Percentiles rank a stretch among this genome's conserved stretches.
phyloP scores from a whole-genome alignment of 2,888 invertebrate genomes.

The Drosophila incognita region DNA sequence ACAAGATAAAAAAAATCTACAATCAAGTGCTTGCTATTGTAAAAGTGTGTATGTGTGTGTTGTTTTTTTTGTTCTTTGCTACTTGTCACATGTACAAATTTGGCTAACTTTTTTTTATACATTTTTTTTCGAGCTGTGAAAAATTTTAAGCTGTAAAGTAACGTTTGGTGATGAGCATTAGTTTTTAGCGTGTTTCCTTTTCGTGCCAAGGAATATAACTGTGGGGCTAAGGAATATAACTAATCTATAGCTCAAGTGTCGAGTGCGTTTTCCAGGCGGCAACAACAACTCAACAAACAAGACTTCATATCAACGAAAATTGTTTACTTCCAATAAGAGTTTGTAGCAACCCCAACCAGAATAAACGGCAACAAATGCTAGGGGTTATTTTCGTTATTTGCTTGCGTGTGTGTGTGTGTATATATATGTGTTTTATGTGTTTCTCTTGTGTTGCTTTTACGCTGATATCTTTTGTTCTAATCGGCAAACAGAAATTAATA shows the following conservation, averaged over 20 bases:
- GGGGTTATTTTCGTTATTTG: conserved; percentile 56
- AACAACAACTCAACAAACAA: conserved; percentile 29
- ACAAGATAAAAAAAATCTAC: conserved; percentile 15
- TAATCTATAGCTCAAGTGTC: background rate
- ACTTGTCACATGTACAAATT: conserved; percentile 13
- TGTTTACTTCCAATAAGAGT: conserved; percentile 59
- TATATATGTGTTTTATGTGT: conserved; percentile 13
- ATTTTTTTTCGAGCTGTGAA: conserved; percentile 36
- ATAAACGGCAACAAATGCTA: conserved; percentile 31
- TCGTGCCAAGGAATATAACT: background rate
- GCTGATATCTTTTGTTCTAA: conserved; percentile 32
- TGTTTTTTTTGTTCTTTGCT: conserved; percentile 1
- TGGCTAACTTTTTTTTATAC: conserved; percentile 9
- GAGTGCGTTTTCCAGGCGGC: conserved; percentile 8
- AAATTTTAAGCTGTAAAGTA: conserved; percentile 18
- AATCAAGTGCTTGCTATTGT: conserved; percentile 24
- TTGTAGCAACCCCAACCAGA: conserved; percentile 60
- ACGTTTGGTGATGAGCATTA: background rate
- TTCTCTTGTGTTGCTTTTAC: conserved; percentile 32
- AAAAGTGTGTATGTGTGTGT: conserved; percentile 18
- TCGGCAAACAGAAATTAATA: conserved; percentile 12
- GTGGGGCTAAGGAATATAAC: background rate
- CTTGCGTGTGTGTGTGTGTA: conserved; percentile 13
- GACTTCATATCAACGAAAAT: conserved; percentile 22
- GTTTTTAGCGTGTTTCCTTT: conserved; percentile 43